Conservation (phyloP, 2,113 vertebrate genomes). For the Perca flavescens region DNA sequence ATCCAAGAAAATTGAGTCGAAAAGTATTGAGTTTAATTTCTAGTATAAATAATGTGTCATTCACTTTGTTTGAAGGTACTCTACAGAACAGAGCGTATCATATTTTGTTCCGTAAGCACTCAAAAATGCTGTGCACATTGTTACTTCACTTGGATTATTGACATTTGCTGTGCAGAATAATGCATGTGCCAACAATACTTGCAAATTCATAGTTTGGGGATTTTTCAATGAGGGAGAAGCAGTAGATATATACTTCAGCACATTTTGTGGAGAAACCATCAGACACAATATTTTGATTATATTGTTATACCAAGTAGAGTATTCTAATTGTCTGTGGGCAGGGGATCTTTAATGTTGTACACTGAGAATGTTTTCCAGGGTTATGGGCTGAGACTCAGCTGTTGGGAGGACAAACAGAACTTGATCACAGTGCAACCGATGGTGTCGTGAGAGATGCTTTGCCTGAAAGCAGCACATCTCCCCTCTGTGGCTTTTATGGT, state of each 20-base stretch:
- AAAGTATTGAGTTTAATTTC: background rate
- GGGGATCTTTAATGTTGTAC: background rate
- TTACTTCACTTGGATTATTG: background rate
- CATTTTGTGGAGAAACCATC: background rate
- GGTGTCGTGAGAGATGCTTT: slow-evolving; percentile 48
- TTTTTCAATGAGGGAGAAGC: background rate
- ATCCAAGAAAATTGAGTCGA: background rate
- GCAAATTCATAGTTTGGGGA: background rate
- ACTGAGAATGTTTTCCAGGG: slow-evolving; percentile 7
- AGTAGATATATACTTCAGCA: background rate
- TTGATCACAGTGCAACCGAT: slow-evolving; percentile 19
- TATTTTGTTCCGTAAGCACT: no score
- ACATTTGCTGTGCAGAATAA: background rate
- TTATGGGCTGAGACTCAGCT: slow-evolving; percentile 52
- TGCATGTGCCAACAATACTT: background rate
- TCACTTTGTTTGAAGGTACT: background rate
- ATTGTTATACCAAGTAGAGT: background rate
- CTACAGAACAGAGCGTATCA: background rate
- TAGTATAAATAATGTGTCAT: background rate
- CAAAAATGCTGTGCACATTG: background rate
- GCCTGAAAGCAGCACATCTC: slow-evolving; percentile 58
- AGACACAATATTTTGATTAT: background rate
- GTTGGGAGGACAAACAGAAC: slow-evolving; percentile 30
- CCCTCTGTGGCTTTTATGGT: slow-evolving; percentile 47
- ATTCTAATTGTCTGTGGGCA: background rate